phyloP scores from a whole-genome alignment of 2,113 vertebrate species.

The Hippotragus niger region DNA sequence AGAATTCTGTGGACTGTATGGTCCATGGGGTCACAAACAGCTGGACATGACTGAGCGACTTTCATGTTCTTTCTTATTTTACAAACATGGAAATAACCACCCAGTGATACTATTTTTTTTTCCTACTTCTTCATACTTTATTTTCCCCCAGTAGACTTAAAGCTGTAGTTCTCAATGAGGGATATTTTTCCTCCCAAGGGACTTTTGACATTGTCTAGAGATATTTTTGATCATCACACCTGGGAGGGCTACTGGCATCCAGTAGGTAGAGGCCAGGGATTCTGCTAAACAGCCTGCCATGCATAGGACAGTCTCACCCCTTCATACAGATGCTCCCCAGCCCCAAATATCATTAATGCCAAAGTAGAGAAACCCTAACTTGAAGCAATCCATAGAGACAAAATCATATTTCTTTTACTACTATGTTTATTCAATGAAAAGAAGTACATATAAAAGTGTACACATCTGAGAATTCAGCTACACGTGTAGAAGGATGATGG shows the following conservation, averaged over 20 bases:
- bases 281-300: background rate
- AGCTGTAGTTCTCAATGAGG: background rate
- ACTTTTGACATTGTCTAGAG: background rate
- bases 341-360: background rate
- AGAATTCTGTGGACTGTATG: background rate
- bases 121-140: background rate
- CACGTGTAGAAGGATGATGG: slow-evolving; percentile 32
- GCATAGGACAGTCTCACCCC: background rate
- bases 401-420: slow-evolving; percentile 58
- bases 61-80: background rate
- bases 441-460: slow-evolving; percentile 62
- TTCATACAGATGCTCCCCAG: rapidly evolving
- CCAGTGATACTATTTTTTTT: background rate
- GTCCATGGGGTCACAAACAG: background rate
- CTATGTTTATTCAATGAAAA: slow-evolving; percentile 74
- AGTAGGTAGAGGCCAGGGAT: background rate
- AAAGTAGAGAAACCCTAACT: background rate
- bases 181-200: background rate
- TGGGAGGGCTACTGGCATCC: background rate
- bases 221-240: background rate
- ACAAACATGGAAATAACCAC: background rate
- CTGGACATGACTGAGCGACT: background rate
- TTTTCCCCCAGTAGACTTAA: background rate
- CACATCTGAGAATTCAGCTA: slow-evolving; percentile 71
- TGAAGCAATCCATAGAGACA: background rate